Evolutionary conservation across 2,113 vertebrate genomes (phyloP), one percentile per base, ranked within the genome.

Genomic region (Lampris megalopsis): DNA sequence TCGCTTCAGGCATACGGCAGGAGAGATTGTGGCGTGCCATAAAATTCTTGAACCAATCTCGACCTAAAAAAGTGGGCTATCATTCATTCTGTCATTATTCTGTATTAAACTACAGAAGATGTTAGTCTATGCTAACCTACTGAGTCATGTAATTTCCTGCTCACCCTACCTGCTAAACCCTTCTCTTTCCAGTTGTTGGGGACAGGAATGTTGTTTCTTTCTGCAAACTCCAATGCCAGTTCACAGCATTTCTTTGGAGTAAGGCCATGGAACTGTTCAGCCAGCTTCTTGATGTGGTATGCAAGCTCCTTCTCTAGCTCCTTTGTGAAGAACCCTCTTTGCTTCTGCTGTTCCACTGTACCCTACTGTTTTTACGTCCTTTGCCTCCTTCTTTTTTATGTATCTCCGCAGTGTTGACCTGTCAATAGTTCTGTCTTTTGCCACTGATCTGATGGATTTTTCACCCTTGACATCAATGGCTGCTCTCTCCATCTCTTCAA

Each of bases 11-110:
- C 62, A 71, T 64, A 52, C 63, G 48, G 13, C 41, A 54, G 40
- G 75, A 77, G 47, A 77, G 68, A 72, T 77, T 48, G 73, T 59
- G 71, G 52, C 52, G 61, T 53, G 49, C 35, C 41, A 52, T 67
- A 53, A 74, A 66, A 9, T 66, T 71, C 11, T 62, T 72, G 50
- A 73, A 73, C 71, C 71, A 63, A 68, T 75, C 73, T 59, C 42
- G 7, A 60, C 64, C 64, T 75, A 76, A 76, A 47, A 47, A 61
- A 52, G 47, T 48, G 4, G 24, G 2, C n/a, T 35, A 62, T 1
- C 58, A 71, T 61, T 47, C 3, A 71, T 62, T 62, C 10, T 47
- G 9, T 41, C 9, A 38, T 49, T 43, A 49, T 57, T 35, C 62
- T 35, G 62, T 64, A 24, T 24, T 24, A 24, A 64, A 36, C 45